These are phyloP conservation scores for Napeogenes sylphis DNA, from an alignment of 2,888 invertebrate genomes.

Conservation along the genomic window DNA sequence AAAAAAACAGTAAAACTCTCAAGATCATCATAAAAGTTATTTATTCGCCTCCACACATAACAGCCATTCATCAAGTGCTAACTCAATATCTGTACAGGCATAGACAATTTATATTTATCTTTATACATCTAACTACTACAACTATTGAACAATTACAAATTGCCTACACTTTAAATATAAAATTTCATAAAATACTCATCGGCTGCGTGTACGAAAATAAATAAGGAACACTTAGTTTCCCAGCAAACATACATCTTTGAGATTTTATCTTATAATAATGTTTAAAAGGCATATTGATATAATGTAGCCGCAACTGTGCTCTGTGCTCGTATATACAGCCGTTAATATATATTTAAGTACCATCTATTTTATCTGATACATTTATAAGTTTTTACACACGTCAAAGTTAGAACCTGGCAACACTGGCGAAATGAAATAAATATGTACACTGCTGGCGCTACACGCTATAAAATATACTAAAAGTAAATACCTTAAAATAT, in stretches of 20 bases:
- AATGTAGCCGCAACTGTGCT: neutral
- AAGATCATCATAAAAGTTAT: constrained; percentile 33
- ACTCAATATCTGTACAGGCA: constrained; percentile 9
- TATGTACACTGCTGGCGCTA: constrained; percentile 31
- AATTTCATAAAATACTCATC: constrained; percentile 10
- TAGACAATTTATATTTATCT: constrained; percentile 20
- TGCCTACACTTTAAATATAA: constrained; percentile 17
- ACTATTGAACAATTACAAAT: constrained; percentile 15
- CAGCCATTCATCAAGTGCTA: constrained; percentile 32
- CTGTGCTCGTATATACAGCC: constrained; percentile 1
- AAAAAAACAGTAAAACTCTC: neutral
- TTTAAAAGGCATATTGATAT: neutral
- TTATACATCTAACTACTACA: constrained; percentile 1
- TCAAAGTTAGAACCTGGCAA: constrained; percentile 28
- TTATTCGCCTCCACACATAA: constrained; percentile 35
- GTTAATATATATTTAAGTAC: constrained; percentile 7
- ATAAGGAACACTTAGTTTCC: neutral
- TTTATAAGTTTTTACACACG: constrained; percentile 4
- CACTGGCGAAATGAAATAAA: constrained; percentile 33
- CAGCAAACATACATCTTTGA: constrained; percentile 5
- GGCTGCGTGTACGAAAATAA: constrained; percentile 11
- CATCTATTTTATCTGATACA: constrained; percentile 4
- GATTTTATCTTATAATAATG: neutral
- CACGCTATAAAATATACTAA: constrained; percentile 33
- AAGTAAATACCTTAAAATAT: constrained; percentile 35